Conservation (phyloP, 2,888 invertebrate species). For the Brachynemurus nebulosus region DNA sequence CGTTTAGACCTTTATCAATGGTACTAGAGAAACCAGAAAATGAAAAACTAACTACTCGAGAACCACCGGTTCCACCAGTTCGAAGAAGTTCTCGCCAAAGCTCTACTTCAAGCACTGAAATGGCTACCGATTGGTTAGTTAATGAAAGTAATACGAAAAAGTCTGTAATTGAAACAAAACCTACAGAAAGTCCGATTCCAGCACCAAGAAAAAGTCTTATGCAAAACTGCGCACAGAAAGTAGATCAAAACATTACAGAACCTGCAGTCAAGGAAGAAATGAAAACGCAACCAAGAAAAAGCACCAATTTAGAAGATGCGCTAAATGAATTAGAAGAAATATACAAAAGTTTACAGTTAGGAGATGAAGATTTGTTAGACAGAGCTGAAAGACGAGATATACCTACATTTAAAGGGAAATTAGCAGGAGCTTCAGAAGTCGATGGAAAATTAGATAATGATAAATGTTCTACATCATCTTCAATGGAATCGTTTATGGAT, state of each 20-base stretch:
- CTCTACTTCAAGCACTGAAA: conserved; percentile 15
- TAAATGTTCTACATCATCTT: conserved; percentile 6
- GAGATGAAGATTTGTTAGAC: conserved; percentile 68
- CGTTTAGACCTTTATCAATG: conserved; percentile 22
- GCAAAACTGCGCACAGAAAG: conserved; percentile 18
- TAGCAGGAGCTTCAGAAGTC: conserved; percentile 25
- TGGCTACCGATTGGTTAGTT: conserved; percentile 16
- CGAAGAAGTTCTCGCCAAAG: conserved; percentile 24
- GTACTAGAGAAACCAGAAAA: conserved; percentile 22
- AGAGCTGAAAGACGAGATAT: conserved; percentile 60
- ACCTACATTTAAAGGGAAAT: conserved; percentile 25
- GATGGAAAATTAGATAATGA: conserved; percentile 31
- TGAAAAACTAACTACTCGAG: conserved; percentile 12
- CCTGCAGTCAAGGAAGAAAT: conserved; percentile 33
- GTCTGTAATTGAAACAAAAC: conserved; percentile 36
- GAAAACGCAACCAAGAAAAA: conserved; percentile 43
- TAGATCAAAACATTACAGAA: conserved; percentile 27
- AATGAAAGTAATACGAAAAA: conserved; percentile 14
- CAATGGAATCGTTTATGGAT: conserved; percentile 8
- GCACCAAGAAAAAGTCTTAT: conserved; percentile 17
- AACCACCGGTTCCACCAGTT: conserved; percentile 25
- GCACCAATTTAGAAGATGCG: conserved; percentile 74
- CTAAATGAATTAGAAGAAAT: conserved; percentile 83
- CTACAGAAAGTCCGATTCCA: conserved; percentile 15
- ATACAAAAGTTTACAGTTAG: conserved; percentile 72